Conservation (phyloP, 2,797 vertebrate genomes). For the Ficedula albicollis region DNA sequence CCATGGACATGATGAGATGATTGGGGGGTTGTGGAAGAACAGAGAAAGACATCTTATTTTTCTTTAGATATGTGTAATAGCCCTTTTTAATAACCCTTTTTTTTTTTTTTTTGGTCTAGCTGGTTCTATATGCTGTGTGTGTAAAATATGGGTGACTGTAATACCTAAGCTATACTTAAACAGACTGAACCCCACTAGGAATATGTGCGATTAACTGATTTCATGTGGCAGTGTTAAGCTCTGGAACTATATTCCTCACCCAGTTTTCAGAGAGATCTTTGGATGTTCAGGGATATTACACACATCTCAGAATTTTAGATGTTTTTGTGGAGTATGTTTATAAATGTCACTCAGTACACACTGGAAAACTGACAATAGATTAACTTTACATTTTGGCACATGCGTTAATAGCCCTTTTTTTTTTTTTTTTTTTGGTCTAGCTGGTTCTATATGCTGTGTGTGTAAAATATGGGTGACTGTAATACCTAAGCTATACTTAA, state of each 20-base stretch:
- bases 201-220: conserved; percentile 31
- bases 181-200: conserved; percentile 61
- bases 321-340: background rate
- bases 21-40: conserved; percentile 38
- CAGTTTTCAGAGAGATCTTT: conserved; percentile 48
- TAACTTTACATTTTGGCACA: conserved; percentile 37
- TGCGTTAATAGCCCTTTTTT: too few species aligned
- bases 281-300: conserved; percentile 49
- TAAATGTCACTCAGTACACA: background rate
- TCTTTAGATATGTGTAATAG: conserved; percentile 44
- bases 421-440: too few species aligned
- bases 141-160: too few species aligned
- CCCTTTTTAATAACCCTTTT: conserved; percentile 59
- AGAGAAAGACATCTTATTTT: conserved; percentile 54
- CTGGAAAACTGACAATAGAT: background rate
- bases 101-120: conserved; percentile 15
- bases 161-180: conserved; percentile 41
- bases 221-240: conserved; percentile 58
- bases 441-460: conserved; percentile 56
- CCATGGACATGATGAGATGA: conserved; percentile 45
- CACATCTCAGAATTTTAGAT: conserved; percentile 31
- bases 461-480: conserved; percentile 71
- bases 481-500: conserved; percentile 59
- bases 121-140: conserved; percentile 19
- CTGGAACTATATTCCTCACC: conserved; percentile 70